Conservation (phyloP, 2,113 vertebrate species). For the Nansenia antarctica region DNA sequence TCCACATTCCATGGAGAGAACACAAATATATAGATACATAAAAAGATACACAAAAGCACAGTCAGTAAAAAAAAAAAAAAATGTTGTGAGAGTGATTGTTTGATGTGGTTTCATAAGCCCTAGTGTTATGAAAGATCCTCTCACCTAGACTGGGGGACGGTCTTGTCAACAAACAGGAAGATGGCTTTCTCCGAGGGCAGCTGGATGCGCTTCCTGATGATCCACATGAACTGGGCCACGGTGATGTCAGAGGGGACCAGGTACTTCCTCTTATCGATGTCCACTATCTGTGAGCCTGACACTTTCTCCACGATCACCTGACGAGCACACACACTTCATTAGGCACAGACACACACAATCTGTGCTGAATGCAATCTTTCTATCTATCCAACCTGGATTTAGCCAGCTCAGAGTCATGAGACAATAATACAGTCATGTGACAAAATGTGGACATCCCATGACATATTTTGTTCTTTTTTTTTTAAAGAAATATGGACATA, state of each 20-base stretch:
- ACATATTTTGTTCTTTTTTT: too few relatives aligned
- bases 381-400: background rate
- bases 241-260: constrained; percentile 98
- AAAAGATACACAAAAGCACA: too few relatives aligned
- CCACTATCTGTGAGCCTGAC: constrained; percentile 96
- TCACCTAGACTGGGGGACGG: constrained; percentile 97
- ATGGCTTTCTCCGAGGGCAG: constrained; percentile 99
- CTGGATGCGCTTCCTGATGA: constrained; percentile 98
- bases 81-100: too few relatives aligned
- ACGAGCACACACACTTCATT: background rate
- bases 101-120: too few relatives aligned
- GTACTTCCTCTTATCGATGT: constrained; percentile 99
- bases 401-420: too few relatives aligned
- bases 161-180: constrained; percentile 98
- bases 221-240: constrained; percentile 99
- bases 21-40: too few relatives aligned
- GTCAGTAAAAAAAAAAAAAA: too few relatives aligned
- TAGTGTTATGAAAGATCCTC: too few relatives aligned
- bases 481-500: too few relatives aligned
- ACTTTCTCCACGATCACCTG: constrained; percentile 99
- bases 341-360: background rate
- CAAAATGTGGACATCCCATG: too few relatives aligned
- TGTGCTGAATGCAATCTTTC: background rate
- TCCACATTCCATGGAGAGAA: too few relatives aligned
- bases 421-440: too few relatives aligned